Evolutionary conservation across 1,140 invertebrate species (phyloP).

Genomic region (Plutomurus gul): DNA sequence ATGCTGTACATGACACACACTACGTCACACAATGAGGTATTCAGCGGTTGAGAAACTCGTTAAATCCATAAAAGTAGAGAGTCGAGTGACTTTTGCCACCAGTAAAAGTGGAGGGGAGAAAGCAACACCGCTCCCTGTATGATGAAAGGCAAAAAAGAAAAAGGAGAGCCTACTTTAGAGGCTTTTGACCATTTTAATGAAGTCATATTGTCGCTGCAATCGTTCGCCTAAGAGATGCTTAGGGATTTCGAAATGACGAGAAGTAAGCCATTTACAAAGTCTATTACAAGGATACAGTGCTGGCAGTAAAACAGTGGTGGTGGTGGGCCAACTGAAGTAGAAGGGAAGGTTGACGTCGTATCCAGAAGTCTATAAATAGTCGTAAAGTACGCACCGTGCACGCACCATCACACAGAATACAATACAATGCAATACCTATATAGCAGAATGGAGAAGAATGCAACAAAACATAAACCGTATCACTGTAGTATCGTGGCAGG

Average conservation of each 20-base stretch:
- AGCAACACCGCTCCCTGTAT: not conserved
- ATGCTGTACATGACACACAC: not conserved
- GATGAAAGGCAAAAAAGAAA: not conserved
- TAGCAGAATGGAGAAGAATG: no score
- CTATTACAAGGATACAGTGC: not conserved
- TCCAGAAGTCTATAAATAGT: no score
- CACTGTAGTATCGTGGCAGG: no score
- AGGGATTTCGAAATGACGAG: constrained; percentile 20
- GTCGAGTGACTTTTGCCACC: not conserved
- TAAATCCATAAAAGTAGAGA: not conserved
- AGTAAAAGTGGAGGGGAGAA: not conserved
- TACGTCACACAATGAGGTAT: not conserved
- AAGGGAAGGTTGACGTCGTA: not conserved
- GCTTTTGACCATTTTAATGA: constrained; percentile 13
- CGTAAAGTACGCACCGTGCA: no score
- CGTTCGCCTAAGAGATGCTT: constrained; percentile 5
- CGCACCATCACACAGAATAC: no score
- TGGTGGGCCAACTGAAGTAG: not conserved
- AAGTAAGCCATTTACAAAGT: not conserved
- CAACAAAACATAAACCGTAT: no score
- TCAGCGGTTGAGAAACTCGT: not conserved
- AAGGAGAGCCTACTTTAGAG: not conserved
- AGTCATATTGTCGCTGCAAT: constrained; percentile 20
- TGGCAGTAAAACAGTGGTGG: not conserved
- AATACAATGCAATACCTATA: no score